Evolutionary conservation across 1,140 invertebrate species (phyloP).

Genomic region (Diachasma alloeum): DNA sequence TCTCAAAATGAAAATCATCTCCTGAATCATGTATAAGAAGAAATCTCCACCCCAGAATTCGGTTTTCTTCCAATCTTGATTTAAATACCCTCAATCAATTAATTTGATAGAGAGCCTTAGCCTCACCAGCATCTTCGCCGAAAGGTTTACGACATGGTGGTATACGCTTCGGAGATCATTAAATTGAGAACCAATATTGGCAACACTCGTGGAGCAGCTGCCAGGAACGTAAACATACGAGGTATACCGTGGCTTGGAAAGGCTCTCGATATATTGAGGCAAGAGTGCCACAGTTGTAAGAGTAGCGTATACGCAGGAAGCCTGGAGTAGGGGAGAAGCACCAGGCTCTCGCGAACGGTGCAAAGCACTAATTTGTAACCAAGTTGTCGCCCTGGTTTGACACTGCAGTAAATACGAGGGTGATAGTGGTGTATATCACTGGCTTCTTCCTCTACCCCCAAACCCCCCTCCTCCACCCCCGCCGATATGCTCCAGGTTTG

Average conservation of each 20-base stretch:
- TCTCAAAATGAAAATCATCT: no score
- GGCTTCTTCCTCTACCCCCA: slow-evolving; percentile 10
- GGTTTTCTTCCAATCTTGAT: no score
- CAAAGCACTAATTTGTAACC: slow-evolving; percentile 65
- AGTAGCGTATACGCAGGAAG: slow-evolving; percentile 28
- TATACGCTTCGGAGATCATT: slow-evolving; percentile 39
- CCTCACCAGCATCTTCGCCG: neutral
- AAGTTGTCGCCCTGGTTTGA: slow-evolving; percentile 65
- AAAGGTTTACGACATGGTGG: slow-evolving; percentile 28
- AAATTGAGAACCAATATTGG: slow-evolving; percentile 65
- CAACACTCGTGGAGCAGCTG: slow-evolving; percentile 58
- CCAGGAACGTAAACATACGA: slow-evolving; percentile 62
- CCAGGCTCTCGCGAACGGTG: slow-evolving; percentile 32
- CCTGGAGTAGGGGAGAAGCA: slow-evolving; percentile 15
- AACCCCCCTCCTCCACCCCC: neutral
- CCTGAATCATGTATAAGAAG: no score
- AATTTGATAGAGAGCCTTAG: no score
- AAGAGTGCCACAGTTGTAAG: slow-evolving; percentile 42
- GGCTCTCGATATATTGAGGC: slow-evolving; percentile 37
- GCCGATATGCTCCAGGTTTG: no score
- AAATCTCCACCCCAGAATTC: neutral
- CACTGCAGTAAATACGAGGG: slow-evolving; percentile 64
- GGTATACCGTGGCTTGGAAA: slow-evolving; percentile 33
- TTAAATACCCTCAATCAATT: no score
- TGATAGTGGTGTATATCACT: slow-evolving; percentile 63